Evolutionary conservation across 2,797 vertebrate species (phyloP).

Genomic region (Fratercula arctica): DNA sequence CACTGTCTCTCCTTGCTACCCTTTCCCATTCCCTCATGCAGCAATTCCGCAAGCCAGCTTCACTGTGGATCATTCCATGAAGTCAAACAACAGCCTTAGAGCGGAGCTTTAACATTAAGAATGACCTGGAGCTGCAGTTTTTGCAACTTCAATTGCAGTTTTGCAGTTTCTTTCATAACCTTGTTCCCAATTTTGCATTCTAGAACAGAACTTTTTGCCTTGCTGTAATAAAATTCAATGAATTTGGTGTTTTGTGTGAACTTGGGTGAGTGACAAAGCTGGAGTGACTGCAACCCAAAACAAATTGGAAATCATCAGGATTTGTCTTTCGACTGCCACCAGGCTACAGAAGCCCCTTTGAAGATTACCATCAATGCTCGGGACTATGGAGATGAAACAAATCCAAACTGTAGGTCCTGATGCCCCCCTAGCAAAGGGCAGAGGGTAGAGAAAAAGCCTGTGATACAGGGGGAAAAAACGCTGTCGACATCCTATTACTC

Average conservation of each 20-base stretch:
- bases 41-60: background rate
- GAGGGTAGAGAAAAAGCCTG: background rate
- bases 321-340: background rate
- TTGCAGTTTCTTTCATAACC: background rate
- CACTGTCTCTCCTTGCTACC: background rate
- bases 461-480: background rate
- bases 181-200: background rate
- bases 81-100: background rate
- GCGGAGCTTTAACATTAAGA: background rate
- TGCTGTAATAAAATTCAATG: background rate
- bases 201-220: background rate
- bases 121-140: background rate
- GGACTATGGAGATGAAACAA: background rate
- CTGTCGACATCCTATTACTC: background rate
- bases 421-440: background rate
- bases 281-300: background rate
- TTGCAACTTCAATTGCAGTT: background rate
- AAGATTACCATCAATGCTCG: background rate
- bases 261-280: background rate
- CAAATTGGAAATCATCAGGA: background rate
- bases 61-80: background rate
- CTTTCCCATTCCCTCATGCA: background rate
- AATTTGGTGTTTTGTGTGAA: background rate
- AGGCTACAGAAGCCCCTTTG: background rate
- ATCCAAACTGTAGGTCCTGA: background rate